Percentiles rank a stretch among this genome's conserved stretches.
Conservation (phyloP, 1,140 invertebrate genomes). For the Araneus ventricosus region DNA sequence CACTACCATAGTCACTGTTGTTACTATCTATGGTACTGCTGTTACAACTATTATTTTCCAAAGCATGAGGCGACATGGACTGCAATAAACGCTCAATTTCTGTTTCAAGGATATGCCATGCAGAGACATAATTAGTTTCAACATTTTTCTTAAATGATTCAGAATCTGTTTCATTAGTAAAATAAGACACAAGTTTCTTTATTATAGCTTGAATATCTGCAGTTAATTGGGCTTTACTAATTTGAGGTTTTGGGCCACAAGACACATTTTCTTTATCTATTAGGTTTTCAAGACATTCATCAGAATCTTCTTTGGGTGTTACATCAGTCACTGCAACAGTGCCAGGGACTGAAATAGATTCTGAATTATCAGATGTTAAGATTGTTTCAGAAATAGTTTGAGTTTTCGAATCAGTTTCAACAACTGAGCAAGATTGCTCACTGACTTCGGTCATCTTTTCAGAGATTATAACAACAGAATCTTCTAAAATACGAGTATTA, state of each 20-base stretch:
- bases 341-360: background rate
- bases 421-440: background rate
- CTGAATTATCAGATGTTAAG: background rate
- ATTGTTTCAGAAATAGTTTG: background rate
- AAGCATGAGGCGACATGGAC: conserved; percentile 70
- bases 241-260: conserved; percentile 9
- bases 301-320: background rate
- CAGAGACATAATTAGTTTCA: conserved; percentile 56
- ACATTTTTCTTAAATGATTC: conserved; percentile 67
- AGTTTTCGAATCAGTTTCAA: background rate
- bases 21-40: conserved; percentile 76
- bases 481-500: background rate
- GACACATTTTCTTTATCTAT: conserved; percentile 1
- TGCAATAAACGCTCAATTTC: conserved; percentile 76
- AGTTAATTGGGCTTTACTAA: conserved; percentile 70
- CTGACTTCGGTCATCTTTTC: background rate
- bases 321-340: background rate
- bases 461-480: background rate
- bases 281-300: background rate
- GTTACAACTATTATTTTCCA: conserved; percentile 67
- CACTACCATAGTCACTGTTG: conserved; percentile 77
- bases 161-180: conserved; percentile 43
- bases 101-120: conserved; percentile 74
- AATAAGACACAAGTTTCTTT: conserved; percentile 74
- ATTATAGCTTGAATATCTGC: conserved; percentile 76